Conservation (phyloP, 2,888 invertebrate genomes). For the Epirrhoe alternata region DNA sequence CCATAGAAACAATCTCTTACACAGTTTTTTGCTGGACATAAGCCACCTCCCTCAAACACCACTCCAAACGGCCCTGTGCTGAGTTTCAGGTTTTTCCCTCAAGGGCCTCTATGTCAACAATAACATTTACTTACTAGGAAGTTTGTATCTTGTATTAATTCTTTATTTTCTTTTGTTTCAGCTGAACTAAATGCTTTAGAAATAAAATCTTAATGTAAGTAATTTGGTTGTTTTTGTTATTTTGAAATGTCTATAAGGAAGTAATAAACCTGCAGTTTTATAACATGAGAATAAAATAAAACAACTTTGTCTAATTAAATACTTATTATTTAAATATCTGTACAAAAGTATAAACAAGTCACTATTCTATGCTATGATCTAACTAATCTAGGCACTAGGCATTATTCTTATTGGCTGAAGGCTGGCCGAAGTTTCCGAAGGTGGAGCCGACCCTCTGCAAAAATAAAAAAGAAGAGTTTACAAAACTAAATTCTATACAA, state of each 20-base stretch:
- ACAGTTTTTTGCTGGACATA: no score
- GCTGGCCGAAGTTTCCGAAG: conserved; percentile 60
- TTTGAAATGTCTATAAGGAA: not conserved
- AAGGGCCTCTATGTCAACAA: no score
- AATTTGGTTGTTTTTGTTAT: conserved; percentile 46
- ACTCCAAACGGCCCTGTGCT: no score
- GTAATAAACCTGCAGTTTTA: not conserved
- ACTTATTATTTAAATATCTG: conserved; percentile 53
- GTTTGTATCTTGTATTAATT: not conserved
- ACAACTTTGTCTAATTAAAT: conserved; percentile 30
- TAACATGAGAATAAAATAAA: conserved; percentile 14
- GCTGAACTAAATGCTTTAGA: conserved; percentile 83
- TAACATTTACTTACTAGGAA: no score
- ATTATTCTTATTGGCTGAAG: conserved; percentile 57
- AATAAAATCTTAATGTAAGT: conserved; percentile 70
- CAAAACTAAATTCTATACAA: not conserved
- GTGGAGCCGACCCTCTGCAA: conserved; percentile 76
- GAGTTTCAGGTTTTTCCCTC: no score
- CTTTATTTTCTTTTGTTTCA: conserved; percentile 77
- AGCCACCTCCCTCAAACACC: no score
- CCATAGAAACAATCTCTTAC: no score
- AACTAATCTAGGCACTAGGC: conserved; percentile 42
- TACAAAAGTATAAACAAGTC: conserved; percentile 70
- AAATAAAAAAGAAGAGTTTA: conserved; percentile 29
- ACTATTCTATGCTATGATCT: conserved; percentile 39